These are phyloP conservation scores for Caenorhabditis drosophilae DNA, from an alignment of 2,888 invertebrate genomes.

Conservation along the genomic window DNA sequence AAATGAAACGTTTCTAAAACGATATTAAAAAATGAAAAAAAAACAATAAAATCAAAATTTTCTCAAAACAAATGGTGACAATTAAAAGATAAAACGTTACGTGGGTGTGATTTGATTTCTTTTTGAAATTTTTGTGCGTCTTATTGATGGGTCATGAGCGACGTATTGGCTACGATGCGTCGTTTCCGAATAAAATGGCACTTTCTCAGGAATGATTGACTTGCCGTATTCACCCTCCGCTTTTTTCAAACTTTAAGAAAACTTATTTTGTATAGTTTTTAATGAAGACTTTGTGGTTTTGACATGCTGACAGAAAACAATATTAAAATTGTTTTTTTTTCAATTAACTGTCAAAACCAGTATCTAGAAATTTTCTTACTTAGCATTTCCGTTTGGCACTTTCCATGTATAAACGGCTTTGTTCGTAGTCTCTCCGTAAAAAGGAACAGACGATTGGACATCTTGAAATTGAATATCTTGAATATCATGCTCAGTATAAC, in stretches of 20 bases:
- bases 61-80: constrained; percentile 3
- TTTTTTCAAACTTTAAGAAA: too few species aligned
- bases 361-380: too few species aligned
- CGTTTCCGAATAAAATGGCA: constrained; percentile 37
- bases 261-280: too few species aligned
- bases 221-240: background rate
- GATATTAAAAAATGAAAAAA: constrained; percentile 2
- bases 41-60: background rate
- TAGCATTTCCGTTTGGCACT: constrained; percentile 8
- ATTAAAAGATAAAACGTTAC: constrained; percentile 12
- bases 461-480: too few species aligned
- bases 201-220: constrained; percentile 9
- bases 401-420: constrained; percentile 35
- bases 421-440: constrained; percentile 34
- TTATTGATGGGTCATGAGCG: constrained; percentile 18
- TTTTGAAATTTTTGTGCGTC: constrained; percentile 22
- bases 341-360: too few species aligned
- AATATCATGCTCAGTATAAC: too few species aligned
- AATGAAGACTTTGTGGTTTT: too few species aligned
- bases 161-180: constrained; percentile 34
- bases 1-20: constrained; percentile 19
- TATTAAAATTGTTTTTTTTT: constrained; percentile 3
- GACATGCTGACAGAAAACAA: too few species aligned
- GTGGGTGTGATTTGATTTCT: constrained; percentile 10
- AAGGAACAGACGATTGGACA: constrained; percentile 14